Base-by-base conservation (phyloP, 2,888 invertebrate species). In the Chymomyza procnemis region DNA sequence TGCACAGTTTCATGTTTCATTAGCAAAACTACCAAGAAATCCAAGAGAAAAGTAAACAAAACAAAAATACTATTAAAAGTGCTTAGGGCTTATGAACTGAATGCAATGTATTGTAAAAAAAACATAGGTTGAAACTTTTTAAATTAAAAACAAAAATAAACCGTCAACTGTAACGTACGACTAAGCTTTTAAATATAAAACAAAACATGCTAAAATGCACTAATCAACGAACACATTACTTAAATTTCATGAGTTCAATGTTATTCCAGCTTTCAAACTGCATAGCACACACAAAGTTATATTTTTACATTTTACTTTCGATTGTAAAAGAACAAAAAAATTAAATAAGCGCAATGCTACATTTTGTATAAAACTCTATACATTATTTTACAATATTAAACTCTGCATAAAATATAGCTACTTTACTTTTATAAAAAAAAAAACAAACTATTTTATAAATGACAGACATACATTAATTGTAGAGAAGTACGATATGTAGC, bases 401-500 rank as follows among this genome's bases (percentile, higher is more conserved):
- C 9, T 19, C 50, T 50, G 19, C 16, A 50, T 16, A 47, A n/a
- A n/a, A 16, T 18, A n/a, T 50, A 18, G 50, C 18, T 50, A 18
- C 50, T 50, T 50, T n/a, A 50, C 18, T 78, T 78, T 80, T 82
- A 54, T 57, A 71, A n/a, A n/a, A n/a, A n/a, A n/a, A n/a, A n/a
- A n/a, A n/a, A n/a, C 77, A 63, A 58, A 75, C 67, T 75, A 68
- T 63, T 63, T 60, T 74, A 68, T 67, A 72, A 73, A 76, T 6
- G 50, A 9, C 16, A 50, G 8, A 50, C 19, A 50, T 50, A 41
- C 34, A 41, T 41, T 9, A 8, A 41, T 41, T 41, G 34, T 9
- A 41, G 34, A 41, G 34, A 41, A 3, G 5, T 16, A n/a, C 47
- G 16, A 50, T 18, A 18, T 16, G 50, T 50, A n/a, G 9, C 9